Conservation (phyloP, 2,113 vertebrate genomes). For the Piaya cayana region DNA sequence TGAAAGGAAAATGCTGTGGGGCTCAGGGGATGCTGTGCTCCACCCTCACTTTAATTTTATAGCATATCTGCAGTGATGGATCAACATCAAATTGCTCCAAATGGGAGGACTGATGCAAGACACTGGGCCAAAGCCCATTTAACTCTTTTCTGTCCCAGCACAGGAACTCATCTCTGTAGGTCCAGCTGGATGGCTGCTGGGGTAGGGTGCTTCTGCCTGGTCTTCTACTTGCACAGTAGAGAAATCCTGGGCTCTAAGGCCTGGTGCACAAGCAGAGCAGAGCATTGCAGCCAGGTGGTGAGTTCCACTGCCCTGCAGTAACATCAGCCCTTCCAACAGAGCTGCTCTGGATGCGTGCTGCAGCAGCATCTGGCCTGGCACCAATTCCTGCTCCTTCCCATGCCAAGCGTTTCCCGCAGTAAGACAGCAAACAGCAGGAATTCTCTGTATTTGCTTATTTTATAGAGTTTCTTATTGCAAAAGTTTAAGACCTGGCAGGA, state of each 20-base stretch:
- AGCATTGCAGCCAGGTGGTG: background rate
- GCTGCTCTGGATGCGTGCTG: rapidly evolving
- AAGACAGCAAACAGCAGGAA: slow-evolving; percentile 1
- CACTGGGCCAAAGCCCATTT: background rate
- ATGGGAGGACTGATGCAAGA: background rate
- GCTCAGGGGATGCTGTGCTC: background rate
- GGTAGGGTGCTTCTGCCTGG: background rate
- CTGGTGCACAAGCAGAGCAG: background rate
- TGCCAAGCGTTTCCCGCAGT: background rate
- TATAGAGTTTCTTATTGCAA: background rate
- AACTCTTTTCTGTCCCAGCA: background rate
- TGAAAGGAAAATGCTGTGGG: background rate
- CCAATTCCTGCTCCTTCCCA: background rate
- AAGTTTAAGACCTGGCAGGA: slow-evolving; percentile 8
- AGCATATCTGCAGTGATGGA: background rate
- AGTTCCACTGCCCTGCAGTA: background rate
- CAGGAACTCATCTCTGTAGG: background rate
- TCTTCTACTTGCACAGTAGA: background rate
- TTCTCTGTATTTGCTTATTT: background rate
- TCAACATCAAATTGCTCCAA: background rate
- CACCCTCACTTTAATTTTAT: background rate
- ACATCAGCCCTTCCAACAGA: background rate
- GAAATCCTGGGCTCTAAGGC: background rate
- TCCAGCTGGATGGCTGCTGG: background rate
- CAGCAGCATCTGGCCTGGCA: background rate